Evolutionary conservation across 1,140 invertebrate genomes (phyloP), one percentile per base, ranked within the genome.

Genomic region (Drosophila quadrilineata): DNA sequence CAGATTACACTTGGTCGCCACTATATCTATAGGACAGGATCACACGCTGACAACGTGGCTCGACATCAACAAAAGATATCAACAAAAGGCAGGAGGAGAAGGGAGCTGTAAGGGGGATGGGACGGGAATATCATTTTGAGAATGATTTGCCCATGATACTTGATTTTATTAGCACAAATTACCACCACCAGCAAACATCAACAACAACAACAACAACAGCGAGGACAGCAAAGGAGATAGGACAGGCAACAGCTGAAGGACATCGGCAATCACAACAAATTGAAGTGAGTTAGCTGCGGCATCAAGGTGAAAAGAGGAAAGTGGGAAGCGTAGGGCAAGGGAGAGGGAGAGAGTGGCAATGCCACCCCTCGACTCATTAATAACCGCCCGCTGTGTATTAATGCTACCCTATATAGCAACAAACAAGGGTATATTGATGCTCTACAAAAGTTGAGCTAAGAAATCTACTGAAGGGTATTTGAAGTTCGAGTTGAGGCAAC

Each of bases 101-200:
- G 14, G 3, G 6, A 31, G 29, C 5, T 10, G 26, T 24, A 59
- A 49, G 59, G 72, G 66, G 38, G 48, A 24, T 12, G 3, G 24
- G 17, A 40, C 6, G 21, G 6, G 14, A 10, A 14, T 14, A 50
- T 33, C 26, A 12, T 36, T n/a, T n/a, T n/a, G n/a, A n/a, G 36
- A 59, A 48, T 36, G 85, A 74, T 77, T 84, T 85, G 66, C 14
- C 70, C 50, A 65, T 75, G 75, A 79, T 88, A 88, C 85, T 88
- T 88, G 85, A 88, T 88, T 88, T 88, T 88, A 88, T 88, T 88
- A 85, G 80, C 71, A 54, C 59, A 88, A 88, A 88, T 88, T 88
- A 86, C 79, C 79, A 84, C 79, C 79, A 85, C 79, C 65, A 71
- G 41, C 60, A 50, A 58, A 62, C 2, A 6, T 12, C 41, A 45